Evolutionary conservation across 2,113 vertebrate species (phyloP).

Genomic region (Heterotilapia buettikoferi): DNA sequence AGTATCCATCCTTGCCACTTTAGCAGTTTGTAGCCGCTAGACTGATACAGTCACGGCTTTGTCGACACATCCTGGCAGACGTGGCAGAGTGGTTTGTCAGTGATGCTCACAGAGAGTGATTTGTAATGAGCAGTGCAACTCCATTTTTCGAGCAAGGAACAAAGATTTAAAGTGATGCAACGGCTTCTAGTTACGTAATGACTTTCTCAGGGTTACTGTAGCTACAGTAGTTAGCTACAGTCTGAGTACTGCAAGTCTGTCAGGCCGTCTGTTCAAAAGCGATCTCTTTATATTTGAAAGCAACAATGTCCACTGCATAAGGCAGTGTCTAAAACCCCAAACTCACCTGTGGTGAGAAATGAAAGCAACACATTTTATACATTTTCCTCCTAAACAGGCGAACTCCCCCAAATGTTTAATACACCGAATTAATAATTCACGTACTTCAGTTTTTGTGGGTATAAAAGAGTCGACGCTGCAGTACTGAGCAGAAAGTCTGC

Average conservation of each 20-base stretch:
- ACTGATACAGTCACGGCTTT: neutral
- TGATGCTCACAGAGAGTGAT: neutral
- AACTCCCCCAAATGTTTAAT: neutral
- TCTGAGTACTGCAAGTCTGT: neutral
- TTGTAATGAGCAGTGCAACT: neutral
- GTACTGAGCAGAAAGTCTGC: neutral
- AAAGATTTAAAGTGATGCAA: conserved; percentile 6
- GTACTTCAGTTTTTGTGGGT: neutral
- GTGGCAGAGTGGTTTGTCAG: neutral
- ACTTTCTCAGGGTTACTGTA: neutral
- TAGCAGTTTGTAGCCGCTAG: neutral
- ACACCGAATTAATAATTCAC: neutral
- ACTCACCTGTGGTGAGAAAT: neutral
- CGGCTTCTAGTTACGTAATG: neutral
- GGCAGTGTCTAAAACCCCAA: neutral
- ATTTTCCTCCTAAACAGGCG: neutral
- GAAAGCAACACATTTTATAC: neutral
- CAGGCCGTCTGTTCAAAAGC: neutral
- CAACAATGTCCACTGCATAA: neutral
- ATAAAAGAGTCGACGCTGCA: neutral
- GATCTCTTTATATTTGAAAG: neutral
- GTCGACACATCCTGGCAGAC: neutral
- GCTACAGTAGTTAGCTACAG: neutral
- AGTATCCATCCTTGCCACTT: neutral
- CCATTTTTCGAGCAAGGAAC: neutral